Conservation (phyloP, 2,888 invertebrate genomes). For the Pachycephus smyrnensis region DNA sequence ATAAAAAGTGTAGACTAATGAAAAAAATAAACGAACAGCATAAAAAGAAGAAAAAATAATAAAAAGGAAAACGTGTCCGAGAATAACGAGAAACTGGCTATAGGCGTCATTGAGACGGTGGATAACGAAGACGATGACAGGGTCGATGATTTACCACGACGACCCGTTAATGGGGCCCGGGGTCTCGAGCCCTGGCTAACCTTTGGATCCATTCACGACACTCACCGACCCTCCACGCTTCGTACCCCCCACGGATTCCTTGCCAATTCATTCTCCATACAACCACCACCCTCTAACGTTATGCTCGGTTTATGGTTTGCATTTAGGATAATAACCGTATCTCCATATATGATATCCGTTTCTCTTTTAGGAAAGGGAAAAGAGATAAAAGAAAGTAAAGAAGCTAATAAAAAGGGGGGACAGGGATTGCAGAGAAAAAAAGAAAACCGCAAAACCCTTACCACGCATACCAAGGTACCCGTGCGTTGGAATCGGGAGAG, state of each 20-base stretch:
- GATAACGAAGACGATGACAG: conserved; percentile 66
- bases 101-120: conserved; percentile 39
- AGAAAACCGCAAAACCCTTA: neutral
- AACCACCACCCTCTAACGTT: conserved; percentile 28
- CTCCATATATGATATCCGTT: neutral
- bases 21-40: neutral
- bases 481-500: neutral
- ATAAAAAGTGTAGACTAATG: neutral
- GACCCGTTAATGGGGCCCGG: conserved; percentile 55
- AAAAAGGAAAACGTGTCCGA: neutral
- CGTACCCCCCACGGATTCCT: conserved; percentile 41
- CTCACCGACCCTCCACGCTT: conserved; percentile 26
- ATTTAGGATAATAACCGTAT: conserved; percentile 61
- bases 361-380: neutral
- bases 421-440: neutral
- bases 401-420: neutral
- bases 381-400: neutral
- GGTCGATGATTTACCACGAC: conserved; percentile 63
- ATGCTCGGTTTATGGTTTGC: conserved; percentile 57
- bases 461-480: neutral
- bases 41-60: no score
- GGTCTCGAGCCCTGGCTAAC: conserved; percentile 50
- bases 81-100: neutral
- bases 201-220: conserved; percentile 60
- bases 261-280: conserved; percentile 52